Evolutionary conservation across 2,888 invertebrate species (phyloP).

Genomic region (Sisyra terminalis): DNA sequence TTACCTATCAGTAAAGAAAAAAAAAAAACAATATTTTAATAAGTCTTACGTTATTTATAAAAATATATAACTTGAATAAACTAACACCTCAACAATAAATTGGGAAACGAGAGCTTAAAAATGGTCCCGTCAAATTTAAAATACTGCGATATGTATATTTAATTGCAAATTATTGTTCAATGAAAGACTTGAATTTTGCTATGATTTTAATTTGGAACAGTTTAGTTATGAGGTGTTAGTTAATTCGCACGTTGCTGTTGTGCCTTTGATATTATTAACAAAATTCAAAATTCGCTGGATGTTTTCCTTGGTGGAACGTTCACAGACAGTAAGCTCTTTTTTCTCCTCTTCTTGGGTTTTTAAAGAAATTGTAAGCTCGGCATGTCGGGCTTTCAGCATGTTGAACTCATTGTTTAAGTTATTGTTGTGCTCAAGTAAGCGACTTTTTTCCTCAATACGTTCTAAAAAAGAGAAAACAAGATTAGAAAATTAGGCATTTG

Average conservation of each 20-base stretch:
- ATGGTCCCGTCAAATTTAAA: no score
- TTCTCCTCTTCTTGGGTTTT: constrained; percentile 23
- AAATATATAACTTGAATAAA: no score
- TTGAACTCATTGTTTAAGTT: constrained; percentile 23
- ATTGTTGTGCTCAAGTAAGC: constrained; percentile 23
- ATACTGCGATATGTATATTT: no score
- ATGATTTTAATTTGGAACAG: no score
- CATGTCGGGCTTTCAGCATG: constrained; percentile 25
- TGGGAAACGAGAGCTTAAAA: no score
- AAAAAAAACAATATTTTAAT: no score
- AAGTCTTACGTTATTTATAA: no score
- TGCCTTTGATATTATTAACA: constrained; percentile 19
- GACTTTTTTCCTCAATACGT: constrained; percentile 24
- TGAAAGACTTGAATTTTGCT: no score
- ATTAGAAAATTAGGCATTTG: no score
- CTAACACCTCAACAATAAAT: no score
- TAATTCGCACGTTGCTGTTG: constrained; percentile 8
- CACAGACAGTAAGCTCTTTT: constrained; percentile 21
- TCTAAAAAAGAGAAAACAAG: constrained; percentile 18
- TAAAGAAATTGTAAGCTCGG: constrained; percentile 25
- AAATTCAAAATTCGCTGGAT: constrained; percentile 24
- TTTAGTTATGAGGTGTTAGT: constrained; percentile 1
- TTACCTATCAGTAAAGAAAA: no score
- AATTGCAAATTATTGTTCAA: no score
- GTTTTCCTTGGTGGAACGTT: constrained; percentile 23